Conservation (phyloP, 1,140 invertebrate species). For the Trissolcus basalis region DNA sequence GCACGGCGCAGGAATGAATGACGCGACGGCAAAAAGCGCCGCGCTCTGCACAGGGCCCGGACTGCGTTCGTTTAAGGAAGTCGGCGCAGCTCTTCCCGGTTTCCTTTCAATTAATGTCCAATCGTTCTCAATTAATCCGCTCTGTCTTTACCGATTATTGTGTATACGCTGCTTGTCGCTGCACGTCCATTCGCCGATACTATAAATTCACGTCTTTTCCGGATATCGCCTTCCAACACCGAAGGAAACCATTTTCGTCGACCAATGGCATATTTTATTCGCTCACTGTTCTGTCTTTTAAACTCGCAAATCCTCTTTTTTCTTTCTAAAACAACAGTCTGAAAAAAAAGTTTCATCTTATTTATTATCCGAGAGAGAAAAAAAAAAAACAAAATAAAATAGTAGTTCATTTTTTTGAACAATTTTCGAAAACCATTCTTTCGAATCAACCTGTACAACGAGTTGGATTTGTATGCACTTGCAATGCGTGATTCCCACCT, state of each 20-base stretch:
- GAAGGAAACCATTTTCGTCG: constrained; percentile 46
- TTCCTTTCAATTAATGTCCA: constrained; percentile 60
- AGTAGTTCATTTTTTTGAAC: too few relatives aligned
- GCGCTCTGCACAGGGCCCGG: constrained; percentile 6
- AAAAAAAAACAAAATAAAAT: too few relatives aligned
- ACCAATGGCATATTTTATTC: constrained; percentile 14
- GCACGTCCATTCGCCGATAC: constrained; percentile 17
- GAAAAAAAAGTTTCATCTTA: too few relatives aligned
- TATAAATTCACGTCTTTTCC: constrained; percentile 58
- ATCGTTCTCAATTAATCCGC: constrained; percentile 71
- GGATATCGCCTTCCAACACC: constrained; percentile 35
- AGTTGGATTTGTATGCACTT: too few relatives aligned
- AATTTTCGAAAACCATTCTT: too few relatives aligned
- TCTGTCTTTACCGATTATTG: constrained; percentile 68
- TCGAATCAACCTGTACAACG: too few relatives aligned
- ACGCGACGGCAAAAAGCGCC: constrained; percentile 36
- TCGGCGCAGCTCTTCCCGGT: constrained; percentile 31
- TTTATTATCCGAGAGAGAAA: too few relatives aligned
- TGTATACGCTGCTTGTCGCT: constrained; percentile 58
- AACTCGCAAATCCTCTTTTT: constrained; percentile 23
- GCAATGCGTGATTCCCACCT: too few relatives aligned
- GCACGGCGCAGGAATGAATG: constrained; percentile 28
- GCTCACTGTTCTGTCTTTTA: constrained; percentile 17
- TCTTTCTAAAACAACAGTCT: background rate
- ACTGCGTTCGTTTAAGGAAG: constrained; percentile 42